Conservation (phyloP, 2,113 vertebrate species). For the Astur gentilis region DNA sequence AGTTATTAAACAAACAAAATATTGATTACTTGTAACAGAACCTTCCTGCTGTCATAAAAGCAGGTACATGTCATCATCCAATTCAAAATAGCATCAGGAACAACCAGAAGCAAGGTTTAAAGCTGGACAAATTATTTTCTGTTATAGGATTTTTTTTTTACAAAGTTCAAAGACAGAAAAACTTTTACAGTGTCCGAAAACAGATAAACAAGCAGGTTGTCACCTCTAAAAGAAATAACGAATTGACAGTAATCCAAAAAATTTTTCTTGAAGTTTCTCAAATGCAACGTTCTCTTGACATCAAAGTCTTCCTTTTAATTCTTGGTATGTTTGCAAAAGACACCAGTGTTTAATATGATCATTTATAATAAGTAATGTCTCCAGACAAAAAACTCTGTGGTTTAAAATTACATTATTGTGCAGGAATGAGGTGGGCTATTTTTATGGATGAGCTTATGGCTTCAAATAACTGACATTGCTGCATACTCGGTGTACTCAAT, state of each 20-base stretch:
- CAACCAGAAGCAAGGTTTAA: not conserved
- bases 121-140: not conserved
- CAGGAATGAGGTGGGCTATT: not conserved
- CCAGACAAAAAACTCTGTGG: not conserved
- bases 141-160: not conserved
- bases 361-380: not conserved
- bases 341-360: not conserved
- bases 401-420: not conserved
- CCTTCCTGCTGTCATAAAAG: not conserved
- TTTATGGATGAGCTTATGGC: not conserved
- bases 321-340: not conserved
- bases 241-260: not conserved
- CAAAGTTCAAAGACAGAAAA: not conserved
- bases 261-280: not conserved
- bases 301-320: not conserved
- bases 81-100: not conserved
- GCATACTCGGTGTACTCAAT: not conserved
- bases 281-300: not conserved
- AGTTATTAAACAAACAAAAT: slow-evolving; percentile 22
- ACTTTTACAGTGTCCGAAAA: not conserved
- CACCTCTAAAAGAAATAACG: not conserved
- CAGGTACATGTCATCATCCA: not conserved
- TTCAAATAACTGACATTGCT: slow-evolving; percentile 14
- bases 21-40: slow-evolving; percentile 4
- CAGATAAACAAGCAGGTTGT: not conserved